Evolutionary conservation across 1,140 invertebrate species (phyloP).

Genomic region (Eupeodes corollae): DNA sequence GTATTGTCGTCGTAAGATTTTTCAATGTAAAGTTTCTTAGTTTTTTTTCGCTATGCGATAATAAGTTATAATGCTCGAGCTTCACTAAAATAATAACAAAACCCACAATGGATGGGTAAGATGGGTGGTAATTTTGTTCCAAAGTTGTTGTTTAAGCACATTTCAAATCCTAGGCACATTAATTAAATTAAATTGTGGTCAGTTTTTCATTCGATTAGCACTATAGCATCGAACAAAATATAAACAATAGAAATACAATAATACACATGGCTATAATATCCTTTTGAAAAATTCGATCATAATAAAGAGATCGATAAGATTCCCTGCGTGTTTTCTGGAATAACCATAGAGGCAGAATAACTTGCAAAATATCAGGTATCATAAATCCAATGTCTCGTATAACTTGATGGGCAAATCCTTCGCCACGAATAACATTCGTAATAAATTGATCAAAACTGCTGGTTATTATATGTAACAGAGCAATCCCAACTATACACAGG

Average conservation of each 20-base stretch:
- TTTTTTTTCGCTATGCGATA: too few species aligned
- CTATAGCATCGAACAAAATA: conserved; percentile 34
- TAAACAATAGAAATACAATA: conserved; percentile 28
- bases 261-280: conserved; percentile 34
- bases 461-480: conserved; percentile 57
- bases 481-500: conserved; percentile 52
- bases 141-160: too few species aligned
- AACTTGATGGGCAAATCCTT: conserved; percentile 59
- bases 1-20: too few species aligned
- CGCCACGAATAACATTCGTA: conserved; percentile 54
- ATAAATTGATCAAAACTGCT: conserved; percentile 66
- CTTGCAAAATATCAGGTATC: conserved; percentile 60
- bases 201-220: conserved; percentile 9
- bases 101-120: too few species aligned
- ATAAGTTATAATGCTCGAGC: too few species aligned
- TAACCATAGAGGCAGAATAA: conserved; percentile 48
- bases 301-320: conserved; percentile 26
- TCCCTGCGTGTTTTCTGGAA: conserved; percentile 27
- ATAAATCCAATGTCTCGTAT: conserved; percentile 61
- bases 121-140: too few species aligned
- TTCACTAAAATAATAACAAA: too few species aligned
- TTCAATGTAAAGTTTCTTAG: too few species aligned
- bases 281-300: conserved; percentile 27
- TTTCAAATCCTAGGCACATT: too few species aligned
- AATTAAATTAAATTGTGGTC: too few species aligned